A percentile compares a stretch with the other conserved stretches of the same genome.
These are phyloP conservation scores for Marronus borbonicus DNA, from an alignment of 2,888 invertebrate species.

Conservation along the genomic window DNA sequence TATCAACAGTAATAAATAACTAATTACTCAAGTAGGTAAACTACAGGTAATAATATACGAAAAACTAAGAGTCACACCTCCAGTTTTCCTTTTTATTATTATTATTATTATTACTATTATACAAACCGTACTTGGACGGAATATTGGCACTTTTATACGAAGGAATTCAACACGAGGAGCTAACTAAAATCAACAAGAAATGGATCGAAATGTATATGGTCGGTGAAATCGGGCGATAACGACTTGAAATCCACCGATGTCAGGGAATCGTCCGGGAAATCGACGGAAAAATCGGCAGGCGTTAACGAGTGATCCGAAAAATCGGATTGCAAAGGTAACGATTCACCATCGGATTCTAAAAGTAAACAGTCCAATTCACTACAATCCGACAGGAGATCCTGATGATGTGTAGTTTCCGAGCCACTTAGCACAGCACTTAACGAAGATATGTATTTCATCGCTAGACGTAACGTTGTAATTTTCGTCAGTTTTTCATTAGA, in stretches of 20 bases:
- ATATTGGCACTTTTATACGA: conserved; percentile 40
- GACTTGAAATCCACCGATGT: conserved; percentile 66
- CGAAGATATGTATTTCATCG: conserved; percentile 79
- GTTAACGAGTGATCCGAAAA: conserved; percentile 68
- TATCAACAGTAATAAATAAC: conserved; percentile 53
- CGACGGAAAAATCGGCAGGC: conserved; percentile 66
- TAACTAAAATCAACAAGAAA: conserved; percentile 65
- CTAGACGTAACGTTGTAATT: conserved; percentile 78
- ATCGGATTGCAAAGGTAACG: conserved; percentile 66
- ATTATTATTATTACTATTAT: conserved; percentile 16
- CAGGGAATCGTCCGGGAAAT: conserved; percentile 67
- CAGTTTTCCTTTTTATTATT: conserved; percentile 6
- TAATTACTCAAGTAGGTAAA: conserved; percentile 11
- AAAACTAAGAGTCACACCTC: conserved; percentile 11
- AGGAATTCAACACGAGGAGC: conserved; percentile 45
- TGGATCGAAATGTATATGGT: conserved; percentile 66
- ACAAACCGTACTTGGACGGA: conserved; percentile 44
- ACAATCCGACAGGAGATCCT: conserved; percentile 65
- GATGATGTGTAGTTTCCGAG: conserved; percentile 51
- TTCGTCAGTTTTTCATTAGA: conserved; percentile 77
- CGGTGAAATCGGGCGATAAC: conserved; percentile 65
- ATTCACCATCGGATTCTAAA: conserved; percentile 65
- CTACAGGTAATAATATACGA: conserved; percentile 29
- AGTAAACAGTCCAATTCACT: conserved; percentile 62
- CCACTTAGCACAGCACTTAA: conserved; percentile 66